Evolutionary conservation across 2,797 vertebrate species (phyloP).

Genomic region (Premnoplex brunnescens): DNA sequence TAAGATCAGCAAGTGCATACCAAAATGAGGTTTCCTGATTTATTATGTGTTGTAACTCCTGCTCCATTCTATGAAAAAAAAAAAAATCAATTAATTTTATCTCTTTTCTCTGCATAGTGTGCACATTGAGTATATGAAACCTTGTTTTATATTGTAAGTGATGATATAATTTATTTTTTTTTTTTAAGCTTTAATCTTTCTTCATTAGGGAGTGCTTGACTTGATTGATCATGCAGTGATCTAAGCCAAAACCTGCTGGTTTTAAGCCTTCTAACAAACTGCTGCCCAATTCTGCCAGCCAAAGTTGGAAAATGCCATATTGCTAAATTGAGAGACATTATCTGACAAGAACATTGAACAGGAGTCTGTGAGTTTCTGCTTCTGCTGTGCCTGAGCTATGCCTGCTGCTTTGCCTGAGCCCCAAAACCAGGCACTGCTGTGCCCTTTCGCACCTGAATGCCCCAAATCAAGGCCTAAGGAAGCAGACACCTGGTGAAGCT

Average conservation of each 20-base stretch:
- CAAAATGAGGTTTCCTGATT: neutral
- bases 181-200: neutral
- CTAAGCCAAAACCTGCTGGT: neutral
- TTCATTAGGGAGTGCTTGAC: neutral
- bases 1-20: neutral
- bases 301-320: neutral
- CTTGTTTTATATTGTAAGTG: neutral
- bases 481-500: neutral
- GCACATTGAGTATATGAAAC: neutral
- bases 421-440: accelerated
- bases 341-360: neutral
- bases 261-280: neutral
- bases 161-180: neutral
- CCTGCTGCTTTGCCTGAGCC: neutral
- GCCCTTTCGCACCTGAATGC: neutral
- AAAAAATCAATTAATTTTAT: neutral
- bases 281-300: neutral
- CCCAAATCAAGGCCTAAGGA: neutral
- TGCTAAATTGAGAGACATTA: neutral
- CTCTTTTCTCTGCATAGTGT: neutral
- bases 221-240: neutral
- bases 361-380: neutral
- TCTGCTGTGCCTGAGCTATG: neutral
- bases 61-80: neutral
- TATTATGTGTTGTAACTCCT: neutral